A percentile compares a stretch with the other conserved stretches of the same genome.
phyloP scores from a whole-genome alignment of 30 jellyfish, hydroid and myxozoan genomes.

The Cassiopea xamachana region DNA sequence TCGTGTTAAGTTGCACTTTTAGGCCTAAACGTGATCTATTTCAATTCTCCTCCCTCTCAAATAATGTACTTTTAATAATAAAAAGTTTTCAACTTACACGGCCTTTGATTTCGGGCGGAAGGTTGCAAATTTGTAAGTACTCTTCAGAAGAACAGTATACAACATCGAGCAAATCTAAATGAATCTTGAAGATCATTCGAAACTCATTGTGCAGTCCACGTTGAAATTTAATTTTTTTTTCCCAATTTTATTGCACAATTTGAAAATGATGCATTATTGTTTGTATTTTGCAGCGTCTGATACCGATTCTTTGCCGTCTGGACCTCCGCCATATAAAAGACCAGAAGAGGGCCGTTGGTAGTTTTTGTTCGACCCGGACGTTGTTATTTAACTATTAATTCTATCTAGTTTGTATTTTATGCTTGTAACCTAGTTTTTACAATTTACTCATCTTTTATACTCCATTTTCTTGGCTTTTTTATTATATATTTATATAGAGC shows the following conservation, averaged over 20 bases:
- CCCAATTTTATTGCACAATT: no score
- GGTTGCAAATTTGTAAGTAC: slow-evolving; percentile 2
- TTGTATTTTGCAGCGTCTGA: slow-evolving; percentile 78
- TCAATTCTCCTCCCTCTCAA: not conserved
- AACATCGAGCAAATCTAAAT: no score
- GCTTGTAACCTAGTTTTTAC: no score
- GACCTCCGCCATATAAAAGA: slow-evolving; percentile 77
- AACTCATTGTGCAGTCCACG: no score
- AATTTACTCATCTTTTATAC: no score
- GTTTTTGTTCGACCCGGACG: not conserved
- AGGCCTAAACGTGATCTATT: not conserved
- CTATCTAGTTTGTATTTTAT: not conserved
- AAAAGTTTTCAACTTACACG: slow-evolving; percentile 1
- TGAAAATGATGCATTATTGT: not conserved
- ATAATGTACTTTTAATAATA: not conserved
- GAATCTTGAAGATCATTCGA: no score
- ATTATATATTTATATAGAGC: no score
- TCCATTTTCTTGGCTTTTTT: no score
- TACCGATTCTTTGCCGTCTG: slow-evolving; percentile 70
- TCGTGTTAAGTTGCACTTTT: no score
- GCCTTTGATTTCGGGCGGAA: slow-evolving; percentile 7
- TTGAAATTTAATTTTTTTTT: no score
- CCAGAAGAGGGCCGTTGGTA: slow-evolving; percentile 74
- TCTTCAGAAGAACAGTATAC: slow-evolving; percentile 9
- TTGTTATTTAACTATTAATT: not conserved